Base-by-base conservation (phyloP, 2,797 vertebrate genomes). In the Neosilurus mollespiculum region DNA sequence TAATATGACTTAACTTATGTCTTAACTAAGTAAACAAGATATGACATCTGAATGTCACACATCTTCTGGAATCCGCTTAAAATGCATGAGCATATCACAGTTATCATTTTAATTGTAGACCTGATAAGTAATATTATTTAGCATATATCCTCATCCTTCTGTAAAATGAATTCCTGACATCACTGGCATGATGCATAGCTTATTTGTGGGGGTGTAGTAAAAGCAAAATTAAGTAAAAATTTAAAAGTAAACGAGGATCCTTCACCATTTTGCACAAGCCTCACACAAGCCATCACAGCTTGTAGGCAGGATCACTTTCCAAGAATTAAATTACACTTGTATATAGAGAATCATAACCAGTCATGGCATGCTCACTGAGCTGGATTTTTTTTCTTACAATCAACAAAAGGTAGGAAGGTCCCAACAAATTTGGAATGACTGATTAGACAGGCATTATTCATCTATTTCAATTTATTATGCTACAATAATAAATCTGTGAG, bases 81-180 rank as follows among this genome's bases (percentile, higher is more conserved):
- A 24, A 62, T 24, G 34, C 20, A 49, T 24, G 34, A 76, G 11
- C 54, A 1, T n/a, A 6, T 59, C 26, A 7, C 9, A 76, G 30
- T 75, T 58, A 59, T 59, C 30, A 77, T 14, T 61, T 61, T 62
- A 24, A 78, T 15, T n/a, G 58, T 62, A 24, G 58, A 62, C 58
- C 43, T 43, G 62, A 61, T 9, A 30, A 1, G 14, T 16, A 22
- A 78, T 62, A 78, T 78, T 64, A 78, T n/a, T 64, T 24, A 9
- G 22, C 61, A 51, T 78, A 64, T 37, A 14, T 76, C 5, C 56
- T 76, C 72, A 58, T 76, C 26, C 15, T 1, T 75, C 54, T 54
- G 54, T 34, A 10, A 59, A 76, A 76, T 59, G 16, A 73, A 54
- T 73, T 26, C 51, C 71, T 58, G 53, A 58, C 51, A 73, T 24